Evolutionary conservation across 2,888 invertebrate genomes (phyloP), one percentile per base, ranked within the genome.

Genomic region (Flexamia atlantica): DNA sequence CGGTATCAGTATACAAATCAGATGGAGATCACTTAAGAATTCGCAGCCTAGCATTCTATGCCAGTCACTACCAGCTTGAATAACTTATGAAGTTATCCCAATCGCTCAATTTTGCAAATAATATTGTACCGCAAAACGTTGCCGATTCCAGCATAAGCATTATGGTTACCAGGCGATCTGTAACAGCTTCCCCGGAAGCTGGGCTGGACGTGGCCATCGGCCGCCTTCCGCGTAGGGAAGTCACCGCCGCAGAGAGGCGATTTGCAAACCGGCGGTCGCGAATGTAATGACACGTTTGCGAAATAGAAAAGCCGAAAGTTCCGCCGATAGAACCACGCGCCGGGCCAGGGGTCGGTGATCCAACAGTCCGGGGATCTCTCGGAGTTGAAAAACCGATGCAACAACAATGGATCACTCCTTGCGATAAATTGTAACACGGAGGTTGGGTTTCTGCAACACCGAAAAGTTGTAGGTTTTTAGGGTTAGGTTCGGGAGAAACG

Each of bases 211-310:
- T 46, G 7, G 20, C 25, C 20, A 23, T n/a, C n/a, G n/a, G n/a
- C n/a, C n/a, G 25, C 23, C 20, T 57, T 57, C 57, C 57, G 25
- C 23, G 57, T 57, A 9, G 53, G 40, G 46, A 46, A 46, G 36
- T n/a, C n/a, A n/a, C 36, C 36, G 36, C 5, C 9, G 46, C 46
- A 9, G 12, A 3, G 46, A 9, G 7, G 46, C 23, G 57, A 57
- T 57, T 57, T 57, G 57, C 57, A 17, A 28, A 68, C 30, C 30
- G n/a, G 30, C n/a, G 68, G 68, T 68, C 30, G 68, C 68, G 30
- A 68, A 68, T 32, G 32, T 68, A 68, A 68, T 68, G 68, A 32
- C 32, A 68, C 68, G 30, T 28, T 30, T 68, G 68, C 28, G 28
- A n/a, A 30, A 68, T 68, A 12, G 60, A 60, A 60, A 60, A 23